phyloP scores from a whole-genome alignment of 1,140 invertebrate genomes.

The Diabrotica undecimpunctata region DNA sequence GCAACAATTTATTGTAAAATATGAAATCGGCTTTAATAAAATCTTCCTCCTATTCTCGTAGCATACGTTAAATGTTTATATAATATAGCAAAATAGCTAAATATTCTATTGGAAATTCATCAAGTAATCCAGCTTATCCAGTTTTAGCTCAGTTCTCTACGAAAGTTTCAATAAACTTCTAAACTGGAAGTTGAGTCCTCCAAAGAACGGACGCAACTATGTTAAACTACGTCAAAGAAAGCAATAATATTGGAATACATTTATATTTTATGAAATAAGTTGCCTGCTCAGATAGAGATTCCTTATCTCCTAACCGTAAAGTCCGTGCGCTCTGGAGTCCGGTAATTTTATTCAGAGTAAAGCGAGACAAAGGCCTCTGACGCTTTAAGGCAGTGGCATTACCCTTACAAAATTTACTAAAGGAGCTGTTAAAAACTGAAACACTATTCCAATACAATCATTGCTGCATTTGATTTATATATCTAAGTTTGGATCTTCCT shows the following conservation, averaged over 20 bases:
- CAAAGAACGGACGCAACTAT: background rate
- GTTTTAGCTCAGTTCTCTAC: background rate
- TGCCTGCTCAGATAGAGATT: slow-evolving; percentile 25
- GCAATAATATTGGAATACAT: slow-evolving; percentile 26
- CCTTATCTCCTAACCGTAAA: slow-evolving; percentile 7
- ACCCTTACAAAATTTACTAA: too few species aligned
- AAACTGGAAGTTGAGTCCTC: background rate
- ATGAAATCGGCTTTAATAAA: too few species aligned
- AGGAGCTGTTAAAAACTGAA: too few species aligned
- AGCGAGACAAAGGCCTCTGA: background rate
- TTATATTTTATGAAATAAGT: slow-evolving; percentile 29
- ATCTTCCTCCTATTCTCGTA: too few species aligned
- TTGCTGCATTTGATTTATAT: too few species aligned
- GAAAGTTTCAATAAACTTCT: background rate
- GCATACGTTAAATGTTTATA: too few species aligned
- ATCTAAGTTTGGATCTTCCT: too few species aligned
- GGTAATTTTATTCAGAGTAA: slow-evolving; percentile 7
- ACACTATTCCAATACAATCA: too few species aligned
- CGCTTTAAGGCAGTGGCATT: background rate
- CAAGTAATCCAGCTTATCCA: too few species aligned
- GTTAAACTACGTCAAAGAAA: slow-evolving; percentile 4
- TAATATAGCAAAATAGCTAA: too few species aligned
- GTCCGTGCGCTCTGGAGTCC: background rate
- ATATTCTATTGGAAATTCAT: too few species aligned
- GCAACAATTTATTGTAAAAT: too few species aligned